These are phyloP conservation scores for Dipodomys spectabilis DNA, from an alignment of 2,113 vertebrate genomes.

Conservation along the genomic window DNA sequence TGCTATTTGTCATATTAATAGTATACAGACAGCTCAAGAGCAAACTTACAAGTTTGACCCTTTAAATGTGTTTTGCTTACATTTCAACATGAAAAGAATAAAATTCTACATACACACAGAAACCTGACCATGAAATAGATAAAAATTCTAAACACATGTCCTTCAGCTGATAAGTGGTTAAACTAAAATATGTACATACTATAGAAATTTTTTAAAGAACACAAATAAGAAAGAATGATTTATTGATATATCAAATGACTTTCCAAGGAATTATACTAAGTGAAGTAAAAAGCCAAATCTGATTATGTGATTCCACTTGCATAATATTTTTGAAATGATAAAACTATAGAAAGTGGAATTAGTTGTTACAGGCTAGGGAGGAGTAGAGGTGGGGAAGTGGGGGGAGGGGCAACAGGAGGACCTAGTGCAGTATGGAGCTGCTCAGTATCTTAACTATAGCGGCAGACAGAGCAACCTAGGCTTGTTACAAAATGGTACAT, in stretches of 20 bases:
- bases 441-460: background rate
- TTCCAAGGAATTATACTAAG: background rate
- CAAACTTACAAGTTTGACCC: background rate
- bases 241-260: background rate
- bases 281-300: background rate
- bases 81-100: background rate
- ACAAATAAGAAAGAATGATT: background rate
- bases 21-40: background rate
- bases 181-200: background rate
- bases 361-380: no score
- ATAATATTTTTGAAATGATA: background rate
- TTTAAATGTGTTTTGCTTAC: background rate
- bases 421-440: background rate
- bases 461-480: background rate
- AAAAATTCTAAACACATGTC: background rate
- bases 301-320: background rate
- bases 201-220: background rate
- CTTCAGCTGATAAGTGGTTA: background rate
- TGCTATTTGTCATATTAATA: background rate
- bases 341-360: background rate
- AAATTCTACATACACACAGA: background rate
- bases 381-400: background rate
- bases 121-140: background rate
- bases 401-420: background rate
- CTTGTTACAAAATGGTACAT: background rate